Evolutionary conservation across 2,888 invertebrate genomes (phyloP).

Genomic region (Nemurella pictetii): DNA sequence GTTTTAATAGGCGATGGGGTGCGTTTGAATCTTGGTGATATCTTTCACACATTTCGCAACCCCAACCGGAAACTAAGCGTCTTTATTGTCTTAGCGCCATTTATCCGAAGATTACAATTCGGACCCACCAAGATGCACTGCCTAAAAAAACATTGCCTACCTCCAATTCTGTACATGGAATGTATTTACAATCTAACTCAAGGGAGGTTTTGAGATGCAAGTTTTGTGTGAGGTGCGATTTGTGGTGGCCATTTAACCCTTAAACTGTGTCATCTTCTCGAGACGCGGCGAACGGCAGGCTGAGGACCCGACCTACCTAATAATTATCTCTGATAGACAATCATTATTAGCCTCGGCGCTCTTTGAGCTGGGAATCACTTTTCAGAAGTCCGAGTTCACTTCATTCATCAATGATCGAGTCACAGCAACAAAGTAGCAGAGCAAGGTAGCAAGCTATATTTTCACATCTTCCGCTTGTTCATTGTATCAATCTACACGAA

Average conservation of each 20-base stretch:
- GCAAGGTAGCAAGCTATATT: too few species aligned
- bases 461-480: neutral
- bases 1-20: neutral
- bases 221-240: conserved; percentile 14
- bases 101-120: neutral
- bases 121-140: neutral
- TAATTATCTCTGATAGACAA: conserved; percentile 31
- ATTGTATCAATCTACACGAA: neutral
- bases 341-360: conserved; percentile 24
- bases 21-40: neutral
- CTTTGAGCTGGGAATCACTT: conserved; percentile 15
- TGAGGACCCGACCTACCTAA: neutral
- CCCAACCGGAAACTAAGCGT: neutral
- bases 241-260: conserved; percentile 30
- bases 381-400: conserved; percentile 12
- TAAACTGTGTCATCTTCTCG: conserved; percentile 31
- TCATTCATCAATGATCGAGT: neutral
- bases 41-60: neutral
- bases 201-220: neutral
- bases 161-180: too few species aligned
- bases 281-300: neutral
- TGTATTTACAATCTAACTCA: neutral
- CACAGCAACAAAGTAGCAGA: neutral
- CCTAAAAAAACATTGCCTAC: neutral
- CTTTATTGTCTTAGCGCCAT: neutral